Evolutionary conservation across 2,888 invertebrate genomes (phyloP), one percentile per base, ranked within the genome.

Genomic region (Pachliopta kotzebuea): DNA sequence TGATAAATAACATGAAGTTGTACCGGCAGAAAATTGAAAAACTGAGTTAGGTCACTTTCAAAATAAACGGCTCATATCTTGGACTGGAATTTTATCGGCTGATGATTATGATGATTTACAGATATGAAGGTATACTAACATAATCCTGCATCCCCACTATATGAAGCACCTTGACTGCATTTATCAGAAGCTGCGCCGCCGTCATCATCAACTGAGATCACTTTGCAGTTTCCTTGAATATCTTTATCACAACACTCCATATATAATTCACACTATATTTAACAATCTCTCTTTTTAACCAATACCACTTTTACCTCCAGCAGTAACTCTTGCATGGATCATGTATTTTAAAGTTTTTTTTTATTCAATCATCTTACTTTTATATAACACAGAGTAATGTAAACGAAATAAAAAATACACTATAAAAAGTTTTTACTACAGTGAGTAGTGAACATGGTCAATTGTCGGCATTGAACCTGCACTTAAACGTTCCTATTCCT

Each of bases 91-190:
- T n/a, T n/a, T n/a, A n/a, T n/a, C n/a, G n/a, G n/a, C n/a, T n/a
- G n/a, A n/a, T n/a, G n/a, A n/a, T 42, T 4, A 42, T 7, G 17
- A 42, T 17, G 14, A 42, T 42, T 17, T 18, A 42, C 3, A 18
- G 45, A 45, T 11, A 1, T 1, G 18, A 45, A 45, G 45, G 8
- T 26, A 17, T 81, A 90, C 90, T 86, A 78, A 92, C 91, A 67
- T 84, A 84, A 69, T 84, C 77, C 71, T 92, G 90, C 69, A 90
- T 74, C 14, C 85, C 86, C 42, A 88, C 74, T 24, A 88, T 74
- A 23, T 87, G 83, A 67, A 90, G 70, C 4, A 91, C 87, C 69
- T 84, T 80, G 24, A 92, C 77, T 7, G 88, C 81, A 68, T 87
- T 84, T 37, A 86, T 68, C 20, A 75, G 73, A 56, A 79, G 68